Evolutionary conservation across 2,113 vertebrate genomes (phyloP).

Genomic region (Pelobates fuscus): DNA sequence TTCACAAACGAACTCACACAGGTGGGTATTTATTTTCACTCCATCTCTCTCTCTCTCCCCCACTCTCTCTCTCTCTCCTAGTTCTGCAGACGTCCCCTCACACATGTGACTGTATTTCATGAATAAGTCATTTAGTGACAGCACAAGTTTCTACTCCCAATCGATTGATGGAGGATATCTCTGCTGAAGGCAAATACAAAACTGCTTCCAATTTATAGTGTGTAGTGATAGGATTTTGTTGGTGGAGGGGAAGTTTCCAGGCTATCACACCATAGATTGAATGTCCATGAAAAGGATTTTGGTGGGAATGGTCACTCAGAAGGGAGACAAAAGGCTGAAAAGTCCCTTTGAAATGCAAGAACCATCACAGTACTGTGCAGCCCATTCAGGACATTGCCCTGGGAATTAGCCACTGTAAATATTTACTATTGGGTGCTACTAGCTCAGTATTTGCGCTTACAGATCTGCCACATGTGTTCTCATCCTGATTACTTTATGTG

Average conservation of each 20-base stretch:
- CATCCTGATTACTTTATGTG: too few species aligned
- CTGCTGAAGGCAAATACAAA: not conserved
- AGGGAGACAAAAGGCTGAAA: conserved; percentile 1
- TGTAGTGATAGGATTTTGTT: too few species aligned
- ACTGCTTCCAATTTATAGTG: too few species aligned
- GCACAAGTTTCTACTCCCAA: conserved; percentile 45
- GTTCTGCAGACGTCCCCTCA: conserved; percentile 45
- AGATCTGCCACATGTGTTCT: too few species aligned
- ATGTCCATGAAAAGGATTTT: not conserved
- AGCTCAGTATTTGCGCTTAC: too few species aligned
- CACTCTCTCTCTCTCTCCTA: conserved; percentile 49
- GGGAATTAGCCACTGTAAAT: too few species aligned
- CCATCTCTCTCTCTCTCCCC: conserved; percentile 46
- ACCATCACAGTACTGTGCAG: too few species aligned
- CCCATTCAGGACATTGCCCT: too few species aligned
- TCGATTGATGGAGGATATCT: not conserved
- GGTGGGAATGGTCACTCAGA: conserved; percentile 4
- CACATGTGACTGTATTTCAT: conserved; percentile 72
- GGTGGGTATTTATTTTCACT: conserved; percentile 73
- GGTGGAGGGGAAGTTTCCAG: too few species aligned
- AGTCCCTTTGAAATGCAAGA: not conserved
- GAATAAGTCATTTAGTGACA: conserved; percentile 72
- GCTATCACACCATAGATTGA: too few species aligned
- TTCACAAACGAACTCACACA: conserved; percentile 97
- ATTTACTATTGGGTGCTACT: too few species aligned